A percentile compares a stretch with the other conserved stretches of the same genome.
Conservation (phyloP, 2,797 vertebrate genomes). For the Centroberyx gerrardi region DNA sequence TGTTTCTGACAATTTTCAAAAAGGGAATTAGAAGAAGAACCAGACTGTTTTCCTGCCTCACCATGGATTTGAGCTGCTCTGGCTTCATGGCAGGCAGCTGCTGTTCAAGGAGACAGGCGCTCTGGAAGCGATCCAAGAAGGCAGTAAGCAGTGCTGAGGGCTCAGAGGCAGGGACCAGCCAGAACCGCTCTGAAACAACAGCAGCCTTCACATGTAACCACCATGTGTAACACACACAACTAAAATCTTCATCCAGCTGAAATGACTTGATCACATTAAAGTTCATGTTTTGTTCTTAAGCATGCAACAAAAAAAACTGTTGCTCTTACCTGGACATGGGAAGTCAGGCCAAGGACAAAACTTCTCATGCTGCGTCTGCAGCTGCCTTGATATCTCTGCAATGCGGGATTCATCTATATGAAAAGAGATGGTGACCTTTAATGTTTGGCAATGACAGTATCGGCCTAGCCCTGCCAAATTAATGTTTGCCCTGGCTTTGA, state of each 20-base stretch:
- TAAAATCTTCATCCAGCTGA: neutral
- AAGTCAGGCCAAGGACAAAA: slow-evolving; percentile 98
- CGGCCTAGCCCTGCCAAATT: slow-evolving; percentile 13
- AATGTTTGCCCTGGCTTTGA: neutral
- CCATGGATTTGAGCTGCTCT: slow-evolving; percentile 93
- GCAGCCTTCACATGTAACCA: slow-evolving; percentile 7
- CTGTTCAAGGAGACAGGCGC: slow-evolving; percentile 89
- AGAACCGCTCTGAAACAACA: slow-evolving; percentile 90
- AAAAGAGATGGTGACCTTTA: slow-evolving; percentile 34
- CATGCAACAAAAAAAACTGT: neutral
- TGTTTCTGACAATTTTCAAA: neutral
- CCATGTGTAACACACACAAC: neutral
- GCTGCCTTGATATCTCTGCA: slow-evolving; percentile 88
- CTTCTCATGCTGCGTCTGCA: slow-evolving; percentile 93
- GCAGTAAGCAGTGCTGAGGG: slow-evolving; percentile 87
- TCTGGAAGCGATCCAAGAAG: slow-evolving; percentile 92
- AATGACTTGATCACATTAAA: neutral
- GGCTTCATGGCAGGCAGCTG: slow-evolving; percentile 93
- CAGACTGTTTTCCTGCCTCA: slow-evolving; percentile 68
- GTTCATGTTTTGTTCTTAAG: neutral
- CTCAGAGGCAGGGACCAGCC: slow-evolving; percentile 89
- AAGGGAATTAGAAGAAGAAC: neutral
- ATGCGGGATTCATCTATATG: slow-evolving; percentile 91
- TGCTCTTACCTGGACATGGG: slow-evolving; percentile 92
- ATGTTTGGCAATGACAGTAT: slow-evolving; percentile 3